Evolutionary conservation across 2,797 vertebrate genomes (phyloP).

Genomic region (Channa striata): DNA sequence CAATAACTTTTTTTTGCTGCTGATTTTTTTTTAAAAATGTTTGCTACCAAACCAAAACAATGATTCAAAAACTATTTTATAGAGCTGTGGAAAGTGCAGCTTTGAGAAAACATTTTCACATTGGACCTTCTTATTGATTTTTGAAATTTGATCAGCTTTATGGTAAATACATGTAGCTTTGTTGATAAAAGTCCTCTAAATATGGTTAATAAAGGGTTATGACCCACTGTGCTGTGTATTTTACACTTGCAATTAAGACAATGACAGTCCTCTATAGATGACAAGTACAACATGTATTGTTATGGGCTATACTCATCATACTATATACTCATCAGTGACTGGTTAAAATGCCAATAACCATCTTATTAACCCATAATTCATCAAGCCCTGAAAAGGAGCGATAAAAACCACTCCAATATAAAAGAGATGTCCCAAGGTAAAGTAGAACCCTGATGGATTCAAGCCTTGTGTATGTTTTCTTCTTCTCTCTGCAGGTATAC

Average conservation of each 20-base stretch:
- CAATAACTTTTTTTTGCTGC: too few relatives aligned
- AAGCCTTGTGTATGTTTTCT: slow-evolving; percentile 25
- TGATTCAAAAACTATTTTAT: not conserved
- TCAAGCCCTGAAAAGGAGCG: not conserved
- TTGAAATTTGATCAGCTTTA: slow-evolving; percentile 4
- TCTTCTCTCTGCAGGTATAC: slow-evolving; percentile 70
- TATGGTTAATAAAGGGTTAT: not conserved
- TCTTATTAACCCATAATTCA: not conserved
- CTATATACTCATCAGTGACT: not conserved
- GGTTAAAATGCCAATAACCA: not conserved
- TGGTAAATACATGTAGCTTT: not conserved
- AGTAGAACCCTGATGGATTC: not conserved
- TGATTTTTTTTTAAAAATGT: too few relatives aligned
- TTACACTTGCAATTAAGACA: not conserved
- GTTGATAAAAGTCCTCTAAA: not conserved
- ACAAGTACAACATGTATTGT: not conserved
- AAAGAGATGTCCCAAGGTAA: not conserved
- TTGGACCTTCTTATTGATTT: too few relatives aligned
- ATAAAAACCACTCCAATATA: not conserved
- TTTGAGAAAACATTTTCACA: not conserved
- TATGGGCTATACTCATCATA: not conserved
- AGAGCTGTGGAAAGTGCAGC: too few relatives aligned
- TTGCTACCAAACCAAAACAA: slow-evolving; percentile 6
- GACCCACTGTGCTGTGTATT: not conserved
- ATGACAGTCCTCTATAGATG: too few relatives aligned